phyloP scores from a whole-genome alignment of 2,888 invertebrate genomes.

The Epirrhoe alternata region DNA sequence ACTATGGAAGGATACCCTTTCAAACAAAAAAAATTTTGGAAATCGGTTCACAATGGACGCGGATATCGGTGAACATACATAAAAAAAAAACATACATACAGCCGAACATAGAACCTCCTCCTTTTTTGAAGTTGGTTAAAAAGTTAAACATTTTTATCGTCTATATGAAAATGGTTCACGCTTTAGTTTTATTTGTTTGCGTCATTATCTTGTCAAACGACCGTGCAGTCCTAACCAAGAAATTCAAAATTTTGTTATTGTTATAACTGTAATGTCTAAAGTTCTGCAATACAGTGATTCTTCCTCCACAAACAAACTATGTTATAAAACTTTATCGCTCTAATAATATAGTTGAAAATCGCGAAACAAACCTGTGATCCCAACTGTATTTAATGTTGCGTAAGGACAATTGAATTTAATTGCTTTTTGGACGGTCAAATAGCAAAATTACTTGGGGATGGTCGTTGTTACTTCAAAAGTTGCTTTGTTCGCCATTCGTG shows the following conservation, averaged over 20 bases:
- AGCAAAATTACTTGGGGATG: conserved; percentile 44
- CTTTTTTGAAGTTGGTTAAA: too few species aligned
- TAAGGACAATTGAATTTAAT: conserved; percentile 64
- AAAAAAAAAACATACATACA: too few species aligned
- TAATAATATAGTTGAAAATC: conserved; percentile 41
- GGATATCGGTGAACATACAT: too few species aligned
- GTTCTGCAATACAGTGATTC: conserved; percentile 37
- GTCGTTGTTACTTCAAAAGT: conserved; percentile 45
- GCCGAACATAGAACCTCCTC: too few species aligned
- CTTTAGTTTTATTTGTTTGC: neutral
- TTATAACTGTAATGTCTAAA: conserved; percentile 36
- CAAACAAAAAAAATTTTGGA: too few species aligned
- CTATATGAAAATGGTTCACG: neutral
- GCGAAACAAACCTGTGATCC: conserved; percentile 44
- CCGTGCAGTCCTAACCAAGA: neutral
- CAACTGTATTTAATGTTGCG: conserved; percentile 59
- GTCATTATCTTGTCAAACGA: conserved; percentile 11
- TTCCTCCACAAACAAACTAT: conserved; percentile 22
- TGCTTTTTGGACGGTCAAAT: conserved; percentile 53
- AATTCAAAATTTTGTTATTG: conserved; percentile 11
- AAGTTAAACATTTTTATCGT: too few species aligned
- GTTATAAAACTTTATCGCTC: conserved; percentile 31
- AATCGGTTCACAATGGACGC: too few species aligned
- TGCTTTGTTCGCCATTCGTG: conserved; percentile 29
- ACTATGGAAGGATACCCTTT: too few species aligned